Base-by-base conservation (phyloP, 2,113 vertebrate species). In the Tursiops truncatus region DNA sequence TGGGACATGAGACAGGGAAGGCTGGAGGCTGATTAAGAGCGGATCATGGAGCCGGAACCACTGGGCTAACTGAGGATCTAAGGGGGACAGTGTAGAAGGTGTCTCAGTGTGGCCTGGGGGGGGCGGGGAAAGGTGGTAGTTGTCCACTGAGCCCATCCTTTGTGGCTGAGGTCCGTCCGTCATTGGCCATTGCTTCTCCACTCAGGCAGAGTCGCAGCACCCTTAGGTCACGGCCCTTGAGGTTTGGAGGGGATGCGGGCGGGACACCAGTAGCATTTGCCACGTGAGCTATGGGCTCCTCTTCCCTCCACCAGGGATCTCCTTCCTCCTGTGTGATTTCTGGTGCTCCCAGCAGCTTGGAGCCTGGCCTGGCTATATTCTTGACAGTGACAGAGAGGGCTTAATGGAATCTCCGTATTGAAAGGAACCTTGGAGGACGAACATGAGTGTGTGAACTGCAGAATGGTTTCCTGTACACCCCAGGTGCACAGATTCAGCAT, bases 41-140 rank as follows among this genome's bases (percentile, higher is more conserved):
- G 4, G 44, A 62, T 5, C 9, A 8, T 3, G 2, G 23, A 12
- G 47, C 18, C n/a, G 10, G 11, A 18, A 31, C n/a, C 41, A 1
- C 2, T 1, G 50, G 31, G 47, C 20, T 0, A 9, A 20, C 26
- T 13, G 38, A 11, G 25, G 21, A 18, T 7, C 23, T 7, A 2
- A 6, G 26, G 25, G 25, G 25, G 58, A 11, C 3, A 5, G 33
- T 5, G 31, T 31, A 33, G 13, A 18, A 38, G 14, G 5, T 0
- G 56, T 20, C 36, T 58, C 25, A 3, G 12, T 2, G 2, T 0
- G 4, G 68, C 25, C 3, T 1, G 53, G 53, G 2, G 0, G 25
- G 26, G 38, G 26, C 0, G 1, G 6, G 36, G 62, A 15, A 10
- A 7, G 68, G 50, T 26, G 14, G 18, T 23, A 17, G 6, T 53